Evolutionary conservation across 2,888 invertebrate species (phyloP), one percentile per base, ranked within the genome.

Genomic region (Teleogryllus oceanicus): DNA sequence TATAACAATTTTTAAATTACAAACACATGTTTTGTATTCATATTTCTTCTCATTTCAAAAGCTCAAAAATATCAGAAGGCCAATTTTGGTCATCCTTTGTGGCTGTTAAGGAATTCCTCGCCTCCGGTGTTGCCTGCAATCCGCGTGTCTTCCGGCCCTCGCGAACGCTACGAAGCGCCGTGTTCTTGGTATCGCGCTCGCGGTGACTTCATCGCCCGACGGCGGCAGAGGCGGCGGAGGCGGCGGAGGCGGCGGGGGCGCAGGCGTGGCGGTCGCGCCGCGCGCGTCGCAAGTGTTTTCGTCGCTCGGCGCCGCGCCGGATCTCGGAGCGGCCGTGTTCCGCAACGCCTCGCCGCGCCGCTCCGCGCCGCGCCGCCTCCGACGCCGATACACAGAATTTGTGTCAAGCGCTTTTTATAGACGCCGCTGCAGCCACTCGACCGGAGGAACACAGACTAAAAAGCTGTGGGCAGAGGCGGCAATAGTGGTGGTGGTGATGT

Each of bases 211-310:
- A 37, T 37, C 37, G 37, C 5, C 37, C 37, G 37, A 8, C 37
- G 37, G 37, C 24, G 80, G 79, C 79, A 51, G 81, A 75, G 50
- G 83, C 74, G 20, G 24, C 50, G 78, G 80, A n/a, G n/a, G 78
- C 75, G 80, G 79, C 79, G 74, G 81, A 75, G 50, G 83, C 74
- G 20, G 24, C 50, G 78, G 80, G 78, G 80, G 78, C 75, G 74
- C 78, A 75, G 76, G 62, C 49, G 49, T 49, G 74, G 81, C 80
- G 82, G 80, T 78, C 80, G 74, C 77, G 49, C n/a, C 76, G 13
- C 16, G 62, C 62, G 62, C 77, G 49, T 49, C 76, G 76, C 76
- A 76, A 49, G n/a, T 49, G 76, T 49, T 50, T 18, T 76, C 13
- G 11, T 13, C n/a, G 62, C 16, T 11, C 16, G 62, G 13, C 16